phyloP scores from a whole-genome alignment of 1,140 invertebrate genomes.

The Steinernema khuongi region DNA sequence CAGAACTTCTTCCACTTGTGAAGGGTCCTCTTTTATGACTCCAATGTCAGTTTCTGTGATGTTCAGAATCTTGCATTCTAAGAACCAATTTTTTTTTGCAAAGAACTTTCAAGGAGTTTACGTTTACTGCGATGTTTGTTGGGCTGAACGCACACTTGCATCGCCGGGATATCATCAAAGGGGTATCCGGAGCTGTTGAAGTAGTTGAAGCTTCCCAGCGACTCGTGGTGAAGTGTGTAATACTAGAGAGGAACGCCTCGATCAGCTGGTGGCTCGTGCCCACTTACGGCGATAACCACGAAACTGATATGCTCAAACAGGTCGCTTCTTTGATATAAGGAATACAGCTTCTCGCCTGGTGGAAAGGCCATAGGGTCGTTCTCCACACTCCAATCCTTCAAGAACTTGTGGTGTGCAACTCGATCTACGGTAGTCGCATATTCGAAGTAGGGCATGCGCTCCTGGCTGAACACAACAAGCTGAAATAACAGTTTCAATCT shows the following conservation, averaged over 20 bases:
- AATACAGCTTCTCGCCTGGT: background rate
- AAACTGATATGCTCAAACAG: background rate
- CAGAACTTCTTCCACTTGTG: background rate
- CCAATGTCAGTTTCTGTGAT: background rate
- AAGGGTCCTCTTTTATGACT: background rate
- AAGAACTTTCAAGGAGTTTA: background rate
- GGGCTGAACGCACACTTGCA: background rate
- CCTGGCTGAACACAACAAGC: background rate
- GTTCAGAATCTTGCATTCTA: background rate
- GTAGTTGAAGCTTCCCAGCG: background rate
- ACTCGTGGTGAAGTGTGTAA: background rate
- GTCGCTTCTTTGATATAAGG: background rate
- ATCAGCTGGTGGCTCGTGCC: background rate
- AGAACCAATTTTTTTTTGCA: background rate
- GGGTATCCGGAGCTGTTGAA: background rate
- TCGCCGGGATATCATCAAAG: background rate
- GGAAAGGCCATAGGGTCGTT: background rate
- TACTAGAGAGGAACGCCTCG: background rate
- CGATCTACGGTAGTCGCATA: slow-evolving; percentile 1
- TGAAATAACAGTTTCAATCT: background rate
- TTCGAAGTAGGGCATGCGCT: background rate
- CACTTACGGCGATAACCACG: background rate
- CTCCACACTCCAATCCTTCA: background rate
- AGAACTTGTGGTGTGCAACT: background rate
- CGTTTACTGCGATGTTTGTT: background rate